These are phyloP conservation scores for Pseudochirops corinnae DNA, from an alignment of 2,797 vertebrate species.

Conservation along the genomic window DNA sequence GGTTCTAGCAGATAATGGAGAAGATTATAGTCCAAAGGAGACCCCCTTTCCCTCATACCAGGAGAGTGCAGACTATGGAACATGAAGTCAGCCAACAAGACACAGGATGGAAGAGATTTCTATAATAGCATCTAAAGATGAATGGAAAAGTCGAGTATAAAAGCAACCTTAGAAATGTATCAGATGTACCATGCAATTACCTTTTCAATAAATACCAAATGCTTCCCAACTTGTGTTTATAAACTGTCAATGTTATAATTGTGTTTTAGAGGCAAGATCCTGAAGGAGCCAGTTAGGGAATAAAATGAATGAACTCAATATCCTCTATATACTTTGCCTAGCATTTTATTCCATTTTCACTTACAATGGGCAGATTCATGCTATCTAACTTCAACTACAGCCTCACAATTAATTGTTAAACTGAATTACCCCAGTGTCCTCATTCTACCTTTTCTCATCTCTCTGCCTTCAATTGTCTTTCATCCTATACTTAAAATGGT, in stretches of 20 bases:
- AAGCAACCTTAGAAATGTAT: neutral
- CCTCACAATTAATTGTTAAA: neutral
- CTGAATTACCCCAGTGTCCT: neutral
- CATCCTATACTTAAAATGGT: neutral
- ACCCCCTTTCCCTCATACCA: no score
- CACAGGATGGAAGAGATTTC: neutral
- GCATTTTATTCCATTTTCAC: neutral
- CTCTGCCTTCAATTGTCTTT: neutral
- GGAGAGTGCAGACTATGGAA: neutral
- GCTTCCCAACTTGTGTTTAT: neutral
- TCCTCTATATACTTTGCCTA: neutral
- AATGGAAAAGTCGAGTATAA: neutral
- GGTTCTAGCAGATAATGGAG: neutral
- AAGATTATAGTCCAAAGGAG: neutral
- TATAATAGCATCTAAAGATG: neutral
- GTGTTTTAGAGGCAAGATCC: neutral
- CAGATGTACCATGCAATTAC: neutral
- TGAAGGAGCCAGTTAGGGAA: neutral
- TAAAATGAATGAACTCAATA: slow-evolving; percentile 17
- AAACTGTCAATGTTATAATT: neutral
- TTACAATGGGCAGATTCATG: neutral
- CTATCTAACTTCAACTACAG: neutral
- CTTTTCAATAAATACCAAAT: slow-evolving; percentile 5
- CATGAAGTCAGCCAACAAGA: neutral
- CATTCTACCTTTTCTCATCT: slow-evolving; percentile 3